These are phyloP conservation scores for Archilochus colubris DNA, from an alignment of 2,113 vertebrate species.

Conservation along the genomic window DNA sequence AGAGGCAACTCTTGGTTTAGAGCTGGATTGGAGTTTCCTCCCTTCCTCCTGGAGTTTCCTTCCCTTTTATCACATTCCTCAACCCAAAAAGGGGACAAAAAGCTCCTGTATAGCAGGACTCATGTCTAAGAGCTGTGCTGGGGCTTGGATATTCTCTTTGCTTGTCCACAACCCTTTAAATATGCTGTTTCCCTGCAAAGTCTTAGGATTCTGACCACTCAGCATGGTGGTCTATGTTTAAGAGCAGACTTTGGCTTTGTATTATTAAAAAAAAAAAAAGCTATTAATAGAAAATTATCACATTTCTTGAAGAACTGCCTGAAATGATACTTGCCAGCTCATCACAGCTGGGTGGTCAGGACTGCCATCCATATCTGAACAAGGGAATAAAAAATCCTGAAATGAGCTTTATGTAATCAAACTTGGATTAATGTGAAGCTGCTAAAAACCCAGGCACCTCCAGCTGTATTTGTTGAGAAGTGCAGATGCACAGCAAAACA, in stretches of 20 bases:
- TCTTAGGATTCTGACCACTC: background rate
- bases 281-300: background rate
- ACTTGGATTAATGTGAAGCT: background rate
- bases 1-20: background rate
- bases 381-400: background rate
- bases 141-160: background rate
- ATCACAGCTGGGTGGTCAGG: background rate
- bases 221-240: background rate
- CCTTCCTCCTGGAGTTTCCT: too few species aligned
- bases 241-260: background rate
- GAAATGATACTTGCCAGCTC: background rate
- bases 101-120: background rate
- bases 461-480: background rate
- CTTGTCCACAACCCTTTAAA: background rate
- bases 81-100: background rate
- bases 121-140: fast-evolving
- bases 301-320: background rate
- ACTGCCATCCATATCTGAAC: background rate
- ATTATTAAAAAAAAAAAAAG: background rate
- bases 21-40: background rate
- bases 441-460: background rate
- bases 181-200: background rate
- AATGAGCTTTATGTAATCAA: background rate
- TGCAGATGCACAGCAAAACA: background rate
- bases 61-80: background rate